Base-by-base conservation (phyloP, 2,888 invertebrate species). In the Adelognathus sp. region DNA sequence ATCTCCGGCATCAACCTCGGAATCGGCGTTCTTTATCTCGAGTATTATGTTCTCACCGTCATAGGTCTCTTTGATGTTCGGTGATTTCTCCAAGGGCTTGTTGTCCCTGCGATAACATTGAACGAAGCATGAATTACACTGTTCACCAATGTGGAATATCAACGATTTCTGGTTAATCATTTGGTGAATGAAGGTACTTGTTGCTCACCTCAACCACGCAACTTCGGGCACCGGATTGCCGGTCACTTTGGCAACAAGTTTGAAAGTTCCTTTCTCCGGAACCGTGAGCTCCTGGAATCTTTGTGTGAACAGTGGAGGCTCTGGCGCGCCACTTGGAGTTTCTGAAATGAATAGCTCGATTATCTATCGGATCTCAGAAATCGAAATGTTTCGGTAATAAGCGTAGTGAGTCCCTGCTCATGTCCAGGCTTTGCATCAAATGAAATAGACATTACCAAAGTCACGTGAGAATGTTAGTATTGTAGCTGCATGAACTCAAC, bases 161-260 rank as follows among this genome's bases (percentile, higher is more conserved):
- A 41, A 41, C 1, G 9, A 41, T 41, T 3, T 4, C 5, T 39
- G 14, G n/a, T n/a, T n/a, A n/a, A 3, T 3, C 5, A 50, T 50
- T 74, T 3, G 9, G 3, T 14, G 1, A 27, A 14, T n/a, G n/a
- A n/a, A n/a, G n/a, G n/a, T n/a, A n/a, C n/a, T n/a, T n/a, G n/a
- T 36, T 71, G 18, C 90, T 88, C 89, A 93, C 93, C 92, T 95
- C 77, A 97, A 94, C 98, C 98, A 98, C 50, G 95, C 94, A 21
- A 98, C 95, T 88, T 95, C 95, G n/a, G 98, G 98, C 1, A 95
- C 95, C 61, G 98, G 98, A 90, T 97, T 96, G 61, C 98, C 98
- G 6, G 95, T 95, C 1, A 98, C 98, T 92, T 96, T 96, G 11
- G 98, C 98, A 52, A 93, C 93, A 69, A 98, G 93, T 83, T 93